These are phyloP conservation scores for Yasuhikotakia modesta DNA, from an alignment of 2,797 vertebrate species.

Conservation along the genomic window DNA sequence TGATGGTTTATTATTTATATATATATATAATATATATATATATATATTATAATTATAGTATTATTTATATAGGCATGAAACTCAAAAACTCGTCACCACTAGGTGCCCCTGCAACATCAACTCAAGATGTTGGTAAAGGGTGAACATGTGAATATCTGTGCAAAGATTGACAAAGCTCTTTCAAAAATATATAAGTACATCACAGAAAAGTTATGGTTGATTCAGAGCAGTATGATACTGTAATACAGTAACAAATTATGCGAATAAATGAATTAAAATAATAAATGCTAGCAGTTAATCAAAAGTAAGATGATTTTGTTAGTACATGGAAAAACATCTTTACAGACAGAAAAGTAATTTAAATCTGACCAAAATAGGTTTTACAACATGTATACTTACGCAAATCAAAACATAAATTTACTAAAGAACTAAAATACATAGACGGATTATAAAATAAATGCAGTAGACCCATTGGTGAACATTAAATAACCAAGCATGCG, in stretches of 20 bases:
- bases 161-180: constrained; percentile 4
- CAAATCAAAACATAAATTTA: not conserved
- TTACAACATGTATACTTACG: not conserved
- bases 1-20: no score
- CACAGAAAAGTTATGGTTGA: not conserved
- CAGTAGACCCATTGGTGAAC: not conserved
- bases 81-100: constrained; percentile 47
- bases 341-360: not conserved
- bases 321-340: not conserved
- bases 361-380: not conserved
- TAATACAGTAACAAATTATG: not conserved
- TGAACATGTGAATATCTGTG: not conserved
- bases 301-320: not conserved
- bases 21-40: not conserved
- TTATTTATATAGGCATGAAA: not conserved
- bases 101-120: constrained; percentile 59
- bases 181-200: not conserved
- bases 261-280: not conserved
- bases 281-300: not conserved
- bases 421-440: not conserved
- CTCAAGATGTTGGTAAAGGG: constrained; percentile 37
- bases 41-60: not conserved
- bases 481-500: not conserved
- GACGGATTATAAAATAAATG: not conserved
- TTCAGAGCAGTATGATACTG: not conserved